Conservation (phyloP, 2,113 vertebrate genomes). For the Rutilus rutilus region DNA sequence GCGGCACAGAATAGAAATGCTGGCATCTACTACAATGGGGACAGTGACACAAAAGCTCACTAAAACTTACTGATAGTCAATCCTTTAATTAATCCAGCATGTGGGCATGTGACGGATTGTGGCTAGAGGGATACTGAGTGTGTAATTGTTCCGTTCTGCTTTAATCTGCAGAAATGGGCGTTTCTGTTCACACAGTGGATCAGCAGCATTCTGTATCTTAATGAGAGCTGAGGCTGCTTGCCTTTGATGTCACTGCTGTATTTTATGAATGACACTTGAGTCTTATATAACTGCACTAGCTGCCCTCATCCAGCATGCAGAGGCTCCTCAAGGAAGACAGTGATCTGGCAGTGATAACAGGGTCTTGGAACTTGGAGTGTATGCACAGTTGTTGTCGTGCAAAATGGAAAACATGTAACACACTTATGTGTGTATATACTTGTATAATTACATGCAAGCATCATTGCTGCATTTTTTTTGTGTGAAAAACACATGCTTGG, state of each 20-base stretch:
- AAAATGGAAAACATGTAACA: not conserved
- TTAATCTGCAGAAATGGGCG: conserved; percentile 6
- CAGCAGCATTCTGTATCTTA: conserved; percentile 30
- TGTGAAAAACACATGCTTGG: too few species aligned
- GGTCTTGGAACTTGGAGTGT: too few species aligned
- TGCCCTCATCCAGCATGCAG: conserved; percentile 51
- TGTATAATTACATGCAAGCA: too few species aligned
- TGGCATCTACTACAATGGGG: not conserved
- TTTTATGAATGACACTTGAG: conserved; percentile 44
- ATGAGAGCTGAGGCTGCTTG: conserved; percentile 8
- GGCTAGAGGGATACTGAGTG: not conserved
- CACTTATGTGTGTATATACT: too few species aligned
- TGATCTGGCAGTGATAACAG: not conserved
- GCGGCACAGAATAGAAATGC: not conserved
- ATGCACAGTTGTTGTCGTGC: not conserved
- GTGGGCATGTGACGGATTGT: not conserved
- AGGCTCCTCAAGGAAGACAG: not conserved
- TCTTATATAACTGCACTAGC: conserved; percentile 52
- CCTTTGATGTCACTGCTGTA: conserved; percentile 52
- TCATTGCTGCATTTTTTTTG: too few species aligned
- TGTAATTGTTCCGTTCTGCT: not conserved
- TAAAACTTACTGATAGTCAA: not conserved
- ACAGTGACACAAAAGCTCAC: not conserved
- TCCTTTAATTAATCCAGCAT: conserved; percentile 25
- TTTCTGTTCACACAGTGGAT: conserved; percentile 24